phyloP scores from a whole-genome alignment of 2,888 invertebrate genomes.

The Polydrusus pterygomalis region DNA sequence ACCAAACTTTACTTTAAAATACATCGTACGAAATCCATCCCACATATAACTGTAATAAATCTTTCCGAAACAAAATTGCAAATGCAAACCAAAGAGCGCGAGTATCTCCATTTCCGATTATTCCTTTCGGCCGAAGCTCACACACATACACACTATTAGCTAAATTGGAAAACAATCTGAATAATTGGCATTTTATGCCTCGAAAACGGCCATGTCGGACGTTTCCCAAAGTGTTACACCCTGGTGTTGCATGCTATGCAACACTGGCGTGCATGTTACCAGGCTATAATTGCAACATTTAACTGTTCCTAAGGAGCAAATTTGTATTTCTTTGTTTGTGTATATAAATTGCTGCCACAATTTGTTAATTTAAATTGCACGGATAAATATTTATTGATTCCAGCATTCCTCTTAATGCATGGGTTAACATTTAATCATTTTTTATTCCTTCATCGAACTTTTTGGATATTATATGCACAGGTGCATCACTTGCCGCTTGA shows the following conservation, averaged over 20 bases:
- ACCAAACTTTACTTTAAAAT: neutral
- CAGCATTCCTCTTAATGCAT: too few species aligned
- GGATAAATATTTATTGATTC: constrained; percentile 6
- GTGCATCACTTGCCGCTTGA: too few species aligned
- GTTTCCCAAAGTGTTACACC: constrained; percentile 51
- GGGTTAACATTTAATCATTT: too few species aligned
- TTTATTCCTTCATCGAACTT: too few species aligned
- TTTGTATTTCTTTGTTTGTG: constrained; percentile 45
- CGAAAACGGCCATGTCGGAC: constrained; percentile 49
- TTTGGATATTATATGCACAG: too few species aligned
- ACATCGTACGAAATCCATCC: too few species aligned
- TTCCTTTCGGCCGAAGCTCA: constrained; percentile 48
- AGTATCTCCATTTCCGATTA: constrained; percentile 51
- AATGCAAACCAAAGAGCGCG: constrained; percentile 45
- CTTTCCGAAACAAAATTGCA: constrained; percentile 32
- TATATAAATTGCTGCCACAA: constrained; percentile 25
- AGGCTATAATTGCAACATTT: constrained; percentile 44
- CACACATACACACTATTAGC: constrained; percentile 54
- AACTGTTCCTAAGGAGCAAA: constrained; percentile 41
- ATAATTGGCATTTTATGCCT: constrained; percentile 54
- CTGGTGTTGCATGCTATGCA: constrained; percentile 51
- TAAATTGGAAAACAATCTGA: constrained; percentile 56
- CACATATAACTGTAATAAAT: too few species aligned
- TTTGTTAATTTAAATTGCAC: constrained; percentile 38
- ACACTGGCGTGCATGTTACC: constrained; percentile 46